Percentiles rank a stretch among this genome's conserved stretches.
phyloP scores from a whole-genome alignment of 2,113 vertebrate genomes.

The Tetrax tetrax region DNA sequence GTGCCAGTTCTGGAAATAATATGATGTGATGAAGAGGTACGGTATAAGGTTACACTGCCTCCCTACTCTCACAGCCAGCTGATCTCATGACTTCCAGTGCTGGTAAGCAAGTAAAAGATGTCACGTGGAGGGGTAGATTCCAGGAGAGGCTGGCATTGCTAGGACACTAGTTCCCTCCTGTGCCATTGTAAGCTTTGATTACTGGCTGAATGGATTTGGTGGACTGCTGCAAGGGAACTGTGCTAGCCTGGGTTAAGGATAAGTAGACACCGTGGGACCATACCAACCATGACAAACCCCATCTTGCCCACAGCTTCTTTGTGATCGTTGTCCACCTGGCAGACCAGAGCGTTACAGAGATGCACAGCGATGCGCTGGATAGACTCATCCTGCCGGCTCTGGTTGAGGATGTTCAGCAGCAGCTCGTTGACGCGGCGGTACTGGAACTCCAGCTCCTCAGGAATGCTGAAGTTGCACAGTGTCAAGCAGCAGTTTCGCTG shows the following conservation, averaged over 20 bases:
- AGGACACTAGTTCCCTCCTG: not conserved
- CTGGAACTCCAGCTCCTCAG: slow-evolving; percentile 97
- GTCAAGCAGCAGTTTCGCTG: slow-evolving; percentile 98
- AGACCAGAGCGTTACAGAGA: slow-evolving; percentile 95
- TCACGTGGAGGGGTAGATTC: not conserved
- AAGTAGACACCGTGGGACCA: not conserved
- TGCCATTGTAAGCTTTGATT: accelerated
- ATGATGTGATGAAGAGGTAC: not conserved
- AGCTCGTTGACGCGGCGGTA: slow-evolving; percentile 93
- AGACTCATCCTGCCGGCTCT: slow-evolving; percentile 92
- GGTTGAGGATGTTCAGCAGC: slow-evolving; percentile 93
- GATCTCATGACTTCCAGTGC: not conserved
- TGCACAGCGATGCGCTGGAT: slow-evolving; percentile 98
- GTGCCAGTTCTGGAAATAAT: not conserved
- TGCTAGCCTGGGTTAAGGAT: not conserved
- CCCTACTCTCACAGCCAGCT: not conserved
- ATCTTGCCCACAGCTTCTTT: slow-evolving; percentile 98
- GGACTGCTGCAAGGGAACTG: slow-evolving; percentile 10
- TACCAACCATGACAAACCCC: slow-evolving; percentile 95
- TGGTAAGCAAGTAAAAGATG: not conserved
- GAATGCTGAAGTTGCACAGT: slow-evolving; percentile 97
- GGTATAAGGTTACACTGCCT: not conserved
- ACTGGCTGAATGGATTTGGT: not conserved
- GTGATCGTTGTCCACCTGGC: slow-evolving; percentile 98
- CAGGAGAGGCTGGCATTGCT: not conserved